Conservation (phyloP, 2,113 vertebrate genomes). For the Syngnathus floridae region DNA sequence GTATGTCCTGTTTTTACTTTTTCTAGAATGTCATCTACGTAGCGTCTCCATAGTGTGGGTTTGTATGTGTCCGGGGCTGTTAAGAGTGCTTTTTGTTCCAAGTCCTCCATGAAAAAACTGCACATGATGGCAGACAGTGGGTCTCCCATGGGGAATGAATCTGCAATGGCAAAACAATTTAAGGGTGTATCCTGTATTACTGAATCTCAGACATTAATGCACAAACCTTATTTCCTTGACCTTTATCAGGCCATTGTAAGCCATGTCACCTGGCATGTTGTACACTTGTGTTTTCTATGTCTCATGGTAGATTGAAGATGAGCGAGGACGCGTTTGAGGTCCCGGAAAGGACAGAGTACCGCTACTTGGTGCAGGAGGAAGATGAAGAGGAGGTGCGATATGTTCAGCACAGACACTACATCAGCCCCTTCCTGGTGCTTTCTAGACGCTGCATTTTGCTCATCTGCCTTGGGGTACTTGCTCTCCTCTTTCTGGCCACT, state of each 20-base stretch:
- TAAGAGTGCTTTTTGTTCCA: no score
- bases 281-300: neutral
- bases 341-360: constrained; percentile 65
- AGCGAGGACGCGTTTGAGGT: constrained; percentile 66
- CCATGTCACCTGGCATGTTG: neutral
- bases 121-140: no score
- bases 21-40: no score
- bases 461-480: constrained; percentile 46
- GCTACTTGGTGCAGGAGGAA: constrained; percentile 72
- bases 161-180: no score
- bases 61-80: no score
- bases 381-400: constrained; percentile 62
- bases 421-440: constrained; percentile 63
- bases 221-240: neutral
- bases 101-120: no score
- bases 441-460: constrained; percentile 62
- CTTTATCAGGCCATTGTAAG: neutral
- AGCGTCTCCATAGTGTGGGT: no score
- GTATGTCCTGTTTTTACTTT: no score
- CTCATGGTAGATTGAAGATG: constrained; percentile 56
- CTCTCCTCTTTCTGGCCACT: constrained; percentile 57
- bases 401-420: constrained; percentile 54
- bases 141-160: no score
- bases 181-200: neutral
- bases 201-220: neutral